These are phyloP conservation scores for Aelia acuminata DNA, from an alignment of 2,888 invertebrate species.

Conservation along the genomic window DNA sequence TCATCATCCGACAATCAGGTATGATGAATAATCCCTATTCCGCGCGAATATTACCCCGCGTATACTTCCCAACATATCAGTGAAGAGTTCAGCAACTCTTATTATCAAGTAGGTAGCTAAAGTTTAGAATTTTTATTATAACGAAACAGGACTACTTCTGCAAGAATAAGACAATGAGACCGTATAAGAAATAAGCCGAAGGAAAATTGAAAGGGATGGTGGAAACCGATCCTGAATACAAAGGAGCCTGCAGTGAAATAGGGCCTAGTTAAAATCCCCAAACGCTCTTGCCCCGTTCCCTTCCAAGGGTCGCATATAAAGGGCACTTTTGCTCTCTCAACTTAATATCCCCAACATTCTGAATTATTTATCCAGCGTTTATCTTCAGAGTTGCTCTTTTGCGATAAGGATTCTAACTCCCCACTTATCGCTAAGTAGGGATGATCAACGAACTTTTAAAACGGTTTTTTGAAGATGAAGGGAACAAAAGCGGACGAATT, in stretches of 20 bases:
- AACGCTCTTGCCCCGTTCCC: neutral
- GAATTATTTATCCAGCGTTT: conserved; percentile 14
- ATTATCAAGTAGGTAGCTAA: neutral
- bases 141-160: too few relatives aligned
- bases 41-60: neutral
- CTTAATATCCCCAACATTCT: neutral
- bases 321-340: neutral
- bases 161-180: neutral
- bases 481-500: too few relatives aligned
- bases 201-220: neutral
- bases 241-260: conserved; percentile 14
- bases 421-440: neutral
- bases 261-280: conserved; percentile 2
- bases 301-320: neutral
- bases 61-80: neutral
- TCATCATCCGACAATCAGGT: neutral
- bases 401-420: neutral
- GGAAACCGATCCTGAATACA: conserved; percentile 17
- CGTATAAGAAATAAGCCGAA: neutral
- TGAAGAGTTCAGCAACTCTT: neutral
- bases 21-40: neutral
- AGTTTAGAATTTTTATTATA: too few relatives aligned
- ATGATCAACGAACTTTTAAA: neutral
- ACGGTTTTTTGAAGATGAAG: neutral
- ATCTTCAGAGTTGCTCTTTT: neutral